phyloP scores from a whole-genome alignment of 2,113 vertebrate genomes.

The Callorhinus ursinus region DNA sequence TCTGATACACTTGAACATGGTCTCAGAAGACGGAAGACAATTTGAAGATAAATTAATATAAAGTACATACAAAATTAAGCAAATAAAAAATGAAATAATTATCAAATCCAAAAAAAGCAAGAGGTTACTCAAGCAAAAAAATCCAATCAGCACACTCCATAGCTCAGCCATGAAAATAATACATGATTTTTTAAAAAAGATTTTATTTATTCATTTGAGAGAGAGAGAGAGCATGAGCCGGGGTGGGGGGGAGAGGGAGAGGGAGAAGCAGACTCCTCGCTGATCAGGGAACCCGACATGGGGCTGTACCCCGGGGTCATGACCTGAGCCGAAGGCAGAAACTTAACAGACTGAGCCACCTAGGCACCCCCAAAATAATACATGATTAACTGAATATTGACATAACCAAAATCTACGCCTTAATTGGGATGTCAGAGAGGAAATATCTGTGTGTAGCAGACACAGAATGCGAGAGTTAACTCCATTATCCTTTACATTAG shows the following conservation, averaged over 20 bases:
- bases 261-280: no score
- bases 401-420: background rate
- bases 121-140: constrained; percentile 18
- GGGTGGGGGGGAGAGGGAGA: no score
- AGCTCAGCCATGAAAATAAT: background rate
- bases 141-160: background rate
- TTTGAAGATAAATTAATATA: background rate
- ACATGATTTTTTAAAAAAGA: no score
- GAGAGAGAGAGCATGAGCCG: no score
- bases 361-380: no score
- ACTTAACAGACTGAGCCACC: no score
- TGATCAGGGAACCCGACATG: no score
- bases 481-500: background rate
- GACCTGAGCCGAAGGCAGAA: no score
- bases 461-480: background rate
- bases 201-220: no score
- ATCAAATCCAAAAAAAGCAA: background rate
- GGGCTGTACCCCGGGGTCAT: no score
- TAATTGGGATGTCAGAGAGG: background rate
- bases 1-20: background rate
- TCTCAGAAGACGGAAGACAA: background rate
- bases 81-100: background rate
- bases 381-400: background rate
- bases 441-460: background rate
- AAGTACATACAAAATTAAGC: background rate